phyloP scores from a whole-genome alignment of 2,888 invertebrate species.

The Orchestes rusci region DNA sequence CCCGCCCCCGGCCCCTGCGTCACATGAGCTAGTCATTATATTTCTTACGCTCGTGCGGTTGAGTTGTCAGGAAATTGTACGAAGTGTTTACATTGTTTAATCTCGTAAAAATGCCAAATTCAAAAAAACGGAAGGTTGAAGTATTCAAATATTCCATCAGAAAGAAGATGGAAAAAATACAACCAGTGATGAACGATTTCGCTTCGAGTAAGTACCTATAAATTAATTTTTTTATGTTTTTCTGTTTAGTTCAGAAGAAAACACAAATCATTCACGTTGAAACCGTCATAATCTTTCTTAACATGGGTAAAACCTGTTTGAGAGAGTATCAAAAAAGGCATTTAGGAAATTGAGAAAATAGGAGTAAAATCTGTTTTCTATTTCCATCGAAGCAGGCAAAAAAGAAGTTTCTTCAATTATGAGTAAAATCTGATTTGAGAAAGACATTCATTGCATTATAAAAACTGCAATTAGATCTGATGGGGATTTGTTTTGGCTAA shows the following conservation, averaged over 20 bases:
- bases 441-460: too few relatives aligned
- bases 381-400: too few relatives aligned
- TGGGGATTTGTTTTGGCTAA: too few relatives aligned
- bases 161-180: background rate
- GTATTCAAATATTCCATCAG: background rate
- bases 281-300: background rate
- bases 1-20: too few relatives aligned
- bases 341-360: too few relatives aligned
- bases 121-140: conserved; percentile 2
- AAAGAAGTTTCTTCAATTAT: too few relatives aligned
- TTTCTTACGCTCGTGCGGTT: conserved; percentile 1
- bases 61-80: too few relatives aligned
- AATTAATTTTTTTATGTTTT: background rate
- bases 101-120: conserved; percentile 1
- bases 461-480: too few relatives aligned
- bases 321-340: too few relatives aligned
- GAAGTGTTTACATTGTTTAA: background rate
- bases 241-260: background rate
- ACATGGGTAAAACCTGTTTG: background rate
- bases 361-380: too few relatives aligned
- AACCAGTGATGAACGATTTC: background rate
- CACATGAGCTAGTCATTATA: background rate
- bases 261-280: background rate
- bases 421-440: too few relatives aligned
- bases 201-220: background rate